Evolutionary conservation across 2,888 invertebrate genomes (phyloP), one percentile per base, ranked within the genome.

Genomic region (Phyto melanocephala): DNA sequence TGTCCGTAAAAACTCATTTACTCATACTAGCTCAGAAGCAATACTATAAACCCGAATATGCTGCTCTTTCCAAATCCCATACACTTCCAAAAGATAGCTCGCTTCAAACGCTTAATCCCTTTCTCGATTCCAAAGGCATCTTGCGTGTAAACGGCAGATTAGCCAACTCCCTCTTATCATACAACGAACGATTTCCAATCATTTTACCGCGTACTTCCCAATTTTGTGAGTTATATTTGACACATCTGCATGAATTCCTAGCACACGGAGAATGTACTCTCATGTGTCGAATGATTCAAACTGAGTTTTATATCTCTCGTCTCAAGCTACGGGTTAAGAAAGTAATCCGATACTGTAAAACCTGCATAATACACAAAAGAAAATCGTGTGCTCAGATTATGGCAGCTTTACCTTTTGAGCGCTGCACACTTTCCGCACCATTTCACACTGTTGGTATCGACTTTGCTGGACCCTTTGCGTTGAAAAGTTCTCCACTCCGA

Each of bases 281-380:
- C 15, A 68, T 68, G 28, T 68, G 42, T 40, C 20, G 56, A 20
- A 68, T 68, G 28, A 28, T 42, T 0, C 54, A 68, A 54, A 68
- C 42, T 0, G 63, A 63, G 17, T 63, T 63, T 45, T 28, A 24
- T 28, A 63, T 47, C 10, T 15, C 47, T 13, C 45, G 45, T 8
- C 20, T 50, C 13, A 42, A 42, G 40, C 40, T 7, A 8, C 45
- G 45, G 6, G 8, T 17, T 8, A 45, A 45, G 15, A 45, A 45
- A 7, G 15, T 45, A 6, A 17, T 45, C 5, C 45, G 17, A 2
- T n/a, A 60, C 8, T 72, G 71, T 24, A 60, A 72, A 35, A 50
- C n/a, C 5, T 71, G 71, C 20, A 33, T 71, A 1, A 35, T 71
- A 1, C 37, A 28, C n/a, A 71, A 60, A 20, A 45, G 50, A 35